A percentile compares a stretch with the other conserved stretches of the same genome.
Evolutionary conservation across 2,888 invertebrate species (phyloP).

Genomic region (Eristalis arbustorum): DNA sequence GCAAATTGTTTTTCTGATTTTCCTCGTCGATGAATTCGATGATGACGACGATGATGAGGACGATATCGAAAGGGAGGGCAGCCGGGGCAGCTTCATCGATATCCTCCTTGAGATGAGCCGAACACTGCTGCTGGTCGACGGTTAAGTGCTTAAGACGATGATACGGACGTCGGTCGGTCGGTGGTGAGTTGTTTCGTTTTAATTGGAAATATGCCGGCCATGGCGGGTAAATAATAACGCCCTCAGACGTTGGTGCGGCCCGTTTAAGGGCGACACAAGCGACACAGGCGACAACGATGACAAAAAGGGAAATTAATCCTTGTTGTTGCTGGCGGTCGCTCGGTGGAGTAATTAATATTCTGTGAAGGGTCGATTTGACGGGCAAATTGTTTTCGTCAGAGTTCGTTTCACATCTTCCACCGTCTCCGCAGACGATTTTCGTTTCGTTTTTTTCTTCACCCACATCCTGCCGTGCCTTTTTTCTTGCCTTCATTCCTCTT

Average conservation of each 20-base stretch:
- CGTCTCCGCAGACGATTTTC: neutral
- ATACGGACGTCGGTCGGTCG: neutral
- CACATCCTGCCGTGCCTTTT: neutral
- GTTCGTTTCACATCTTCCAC: slow-evolving; percentile 10
- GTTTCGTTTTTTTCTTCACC: slow-evolving; percentile 28
- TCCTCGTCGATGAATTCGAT: slow-evolving; percentile 64
- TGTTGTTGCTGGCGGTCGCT: slow-evolving; percentile 65
- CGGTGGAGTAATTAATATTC: slow-evolving; percentile 68
- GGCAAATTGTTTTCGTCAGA: slow-evolving; percentile 66
- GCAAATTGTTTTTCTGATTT: slow-evolving; percentile 69
- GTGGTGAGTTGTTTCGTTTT: slow-evolving; percentile 46
- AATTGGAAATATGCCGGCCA: slow-evolving; percentile 69
- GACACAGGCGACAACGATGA: slow-evolving; percentile 46
- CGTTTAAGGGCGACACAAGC: slow-evolving; percentile 11
- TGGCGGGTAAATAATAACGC: slow-evolving; percentile 57
- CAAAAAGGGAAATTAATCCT: slow-evolving; percentile 69
- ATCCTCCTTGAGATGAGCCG: slow-evolving; percentile 31
- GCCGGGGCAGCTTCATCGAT: slow-evolving; percentile 41
- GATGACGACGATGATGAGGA: neutral
- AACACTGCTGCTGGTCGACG: slow-evolving; percentile 23
- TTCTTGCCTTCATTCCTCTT: neutral
- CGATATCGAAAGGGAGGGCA: slow-evolving; percentile 30
- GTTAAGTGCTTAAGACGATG: slow-evolving; percentile 55
- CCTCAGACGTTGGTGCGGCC: slow-evolving; percentile 21
- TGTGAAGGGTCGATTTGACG: slow-evolving; percentile 69